A percentile compares a stretch with the other conserved stretches of the same genome.
These are phyloP conservation scores for Halocynthia roretzi DNA, from an alignment of 23 tunicate genomes.

Conservation along the genomic window DNA sequence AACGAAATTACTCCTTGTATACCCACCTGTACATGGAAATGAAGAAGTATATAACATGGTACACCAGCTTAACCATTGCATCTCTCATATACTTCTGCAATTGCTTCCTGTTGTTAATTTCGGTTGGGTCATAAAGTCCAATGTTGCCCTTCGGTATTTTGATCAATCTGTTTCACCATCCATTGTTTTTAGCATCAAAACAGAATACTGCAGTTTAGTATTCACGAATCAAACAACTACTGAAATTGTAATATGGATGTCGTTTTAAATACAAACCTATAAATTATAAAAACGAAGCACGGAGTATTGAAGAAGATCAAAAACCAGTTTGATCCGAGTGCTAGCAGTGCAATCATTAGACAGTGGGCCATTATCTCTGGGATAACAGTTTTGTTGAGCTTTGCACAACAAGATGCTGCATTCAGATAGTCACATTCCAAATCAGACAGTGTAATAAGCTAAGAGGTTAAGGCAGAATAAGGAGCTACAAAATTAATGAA, in stretches of 20 bases:
- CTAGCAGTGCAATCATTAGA: slow-evolving; percentile 6
- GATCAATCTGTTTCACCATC: slow-evolving; percentile 29
- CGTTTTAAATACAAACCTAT: slow-evolving; percentile 39
- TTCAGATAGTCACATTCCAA: slow-evolving; percentile 97
- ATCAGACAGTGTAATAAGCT: slow-evolving; percentile 90
- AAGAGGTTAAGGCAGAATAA: too few relatives aligned
- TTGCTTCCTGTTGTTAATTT: slow-evolving; percentile 85
- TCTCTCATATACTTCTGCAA: slow-evolving; percentile 82
- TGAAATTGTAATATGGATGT: not conserved
- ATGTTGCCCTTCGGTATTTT: slow-evolving; percentile 54
- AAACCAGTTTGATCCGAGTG: slow-evolving; percentile 65
- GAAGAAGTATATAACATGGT: slow-evolving; percentile 59
- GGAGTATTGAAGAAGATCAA: slow-evolving; percentile 56
- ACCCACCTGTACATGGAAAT: slow-evolving; percentile 74
- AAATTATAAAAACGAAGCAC: slow-evolving; percentile 30
- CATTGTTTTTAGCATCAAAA: not conserved
- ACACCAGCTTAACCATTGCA: slow-evolving; percentile 69
- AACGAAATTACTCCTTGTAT: too few relatives aligned
- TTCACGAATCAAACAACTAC: not conserved
- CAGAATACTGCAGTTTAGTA: not conserved
- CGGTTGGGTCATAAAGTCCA: slow-evolving; percentile 96
- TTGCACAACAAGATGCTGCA: slow-evolving; percentile 82
- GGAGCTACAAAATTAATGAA: too few relatives aligned
- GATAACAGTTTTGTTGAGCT: slow-evolving; percentile 58
- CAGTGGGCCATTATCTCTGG: slow-evolving; percentile 64